Evolutionary conservation across 2,797 vertebrate species (phyloP).

Genomic region (Masticophis lateralis): DNA sequence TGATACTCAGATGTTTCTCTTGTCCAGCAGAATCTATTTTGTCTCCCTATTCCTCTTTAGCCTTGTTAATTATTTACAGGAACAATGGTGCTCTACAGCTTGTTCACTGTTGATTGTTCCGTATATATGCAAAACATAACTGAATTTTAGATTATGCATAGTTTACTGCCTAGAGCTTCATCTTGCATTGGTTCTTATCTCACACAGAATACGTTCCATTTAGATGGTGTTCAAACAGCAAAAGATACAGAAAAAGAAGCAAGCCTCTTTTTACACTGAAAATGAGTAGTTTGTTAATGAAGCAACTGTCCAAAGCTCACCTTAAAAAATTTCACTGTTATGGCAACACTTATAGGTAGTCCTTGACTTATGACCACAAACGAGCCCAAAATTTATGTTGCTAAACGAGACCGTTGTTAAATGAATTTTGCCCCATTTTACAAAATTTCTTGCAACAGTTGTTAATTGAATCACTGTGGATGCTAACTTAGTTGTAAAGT

Average conservation of each 20-base stretch:
- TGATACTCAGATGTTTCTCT: neutral
- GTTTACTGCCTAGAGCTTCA: neutral
- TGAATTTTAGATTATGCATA: neutral
- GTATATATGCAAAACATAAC: neutral
- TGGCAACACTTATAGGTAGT: neutral
- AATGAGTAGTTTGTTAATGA: neutral
- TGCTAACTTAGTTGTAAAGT: neutral
- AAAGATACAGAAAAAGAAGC: neutral
- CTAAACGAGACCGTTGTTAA: neutral
- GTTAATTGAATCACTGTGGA: neutral
- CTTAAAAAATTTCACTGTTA: neutral
- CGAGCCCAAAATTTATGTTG: neutral
- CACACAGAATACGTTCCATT: neutral
- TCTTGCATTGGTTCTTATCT: neutral
- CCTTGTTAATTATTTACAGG: constrained; percentile 7
- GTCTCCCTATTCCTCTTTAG: neutral
- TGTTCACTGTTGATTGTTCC: neutral
- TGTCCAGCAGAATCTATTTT: neutral
- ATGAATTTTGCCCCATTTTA: neutral
- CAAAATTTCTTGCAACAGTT: neutral
- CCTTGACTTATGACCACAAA: neutral
- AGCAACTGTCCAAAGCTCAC: neutral
- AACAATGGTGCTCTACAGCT: neutral
- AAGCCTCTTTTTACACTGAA: neutral
- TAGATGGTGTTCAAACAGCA: neutral